phyloP scores from a whole-genome alignment of 1,140 invertebrate species.

The Dreissena rostriformis region DNA sequence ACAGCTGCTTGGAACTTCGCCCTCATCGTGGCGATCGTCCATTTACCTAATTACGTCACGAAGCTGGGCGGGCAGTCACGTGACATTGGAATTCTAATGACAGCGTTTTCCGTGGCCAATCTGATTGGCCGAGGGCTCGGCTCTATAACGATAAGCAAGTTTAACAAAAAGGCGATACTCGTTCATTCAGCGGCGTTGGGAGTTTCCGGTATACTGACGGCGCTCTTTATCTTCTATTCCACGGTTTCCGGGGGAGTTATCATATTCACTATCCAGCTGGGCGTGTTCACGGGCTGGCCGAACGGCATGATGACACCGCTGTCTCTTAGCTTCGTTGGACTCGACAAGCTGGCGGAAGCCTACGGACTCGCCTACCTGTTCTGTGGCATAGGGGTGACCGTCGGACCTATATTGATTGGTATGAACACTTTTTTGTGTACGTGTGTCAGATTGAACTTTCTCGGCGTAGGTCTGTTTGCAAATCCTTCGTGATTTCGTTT shows the following conservation, averaged over 20 bases:
- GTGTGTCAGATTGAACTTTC: background rate
- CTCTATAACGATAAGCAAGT: constrained; percentile 26
- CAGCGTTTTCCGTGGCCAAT: constrained; percentile 34
- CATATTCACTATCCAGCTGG: constrained; percentile 34
- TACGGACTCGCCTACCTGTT: constrained; percentile 34
- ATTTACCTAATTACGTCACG: constrained; percentile 27
- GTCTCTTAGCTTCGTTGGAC: constrained; percentile 20
- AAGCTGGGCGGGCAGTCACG: background rate
- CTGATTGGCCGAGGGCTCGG: constrained; percentile 10
- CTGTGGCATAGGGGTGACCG: constrained; percentile 14
- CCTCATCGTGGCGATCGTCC: background rate
- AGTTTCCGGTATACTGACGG: constrained; percentile 6
- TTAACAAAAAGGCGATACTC: background rate
- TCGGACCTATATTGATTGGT: constrained; percentile 37
- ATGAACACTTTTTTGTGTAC: background rate
- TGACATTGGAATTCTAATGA: constrained; percentile 23
- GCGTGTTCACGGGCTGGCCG: constrained; percentile 22
- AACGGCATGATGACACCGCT: constrained; percentile 36
- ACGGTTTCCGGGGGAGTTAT: background rate
- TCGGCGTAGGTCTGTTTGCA: background rate
- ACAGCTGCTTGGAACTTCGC: constrained; percentile 36
- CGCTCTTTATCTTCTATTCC: constrained; percentile 28
- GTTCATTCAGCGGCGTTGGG: background rate
- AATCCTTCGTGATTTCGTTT: background rate
- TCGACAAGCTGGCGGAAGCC: constrained; percentile 20